Evolutionary conservation across 2,113 vertebrate genomes (phyloP).

Genomic region (Ochotona curzoniae): DNA sequence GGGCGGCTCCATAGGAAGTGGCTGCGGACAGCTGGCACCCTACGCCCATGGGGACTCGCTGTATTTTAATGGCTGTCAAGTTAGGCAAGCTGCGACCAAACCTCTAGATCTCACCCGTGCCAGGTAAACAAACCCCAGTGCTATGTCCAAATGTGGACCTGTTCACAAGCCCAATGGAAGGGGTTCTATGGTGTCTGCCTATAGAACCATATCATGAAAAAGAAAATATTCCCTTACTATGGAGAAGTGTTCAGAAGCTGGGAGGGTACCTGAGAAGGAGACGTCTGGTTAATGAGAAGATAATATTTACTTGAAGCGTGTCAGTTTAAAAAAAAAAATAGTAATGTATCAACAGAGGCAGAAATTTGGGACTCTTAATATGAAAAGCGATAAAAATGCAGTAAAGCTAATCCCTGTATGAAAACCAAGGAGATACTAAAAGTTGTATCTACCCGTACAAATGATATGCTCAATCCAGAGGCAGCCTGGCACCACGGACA

Average conservation of each 20-base stretch:
- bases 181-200: too few species aligned
- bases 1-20: slow-evolving; percentile 95
- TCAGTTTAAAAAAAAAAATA: slow-evolving; percentile 29
- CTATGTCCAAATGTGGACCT: neutral
- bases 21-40: slow-evolving; percentile 97
- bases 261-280: neutral
- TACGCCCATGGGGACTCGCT: slow-evolving; percentile 98
- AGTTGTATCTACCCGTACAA: neutral
- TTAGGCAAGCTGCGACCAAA: slow-evolving; percentile 96
- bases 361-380: neutral
- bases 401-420: neutral
- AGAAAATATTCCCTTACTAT: too few species aligned
- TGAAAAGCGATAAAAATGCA: slow-evolving; percentile 14
- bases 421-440: neutral
- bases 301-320: slow-evolving; percentile 6
- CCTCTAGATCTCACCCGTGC: slow-evolving; percentile 97
- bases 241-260: neutral
- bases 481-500: neutral
- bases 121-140: slow-evolving; percentile 88
- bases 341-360: neutral
- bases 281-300: neutral
- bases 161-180: neutral
- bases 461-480: neutral
- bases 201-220: too few species aligned
- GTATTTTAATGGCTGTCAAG: slow-evolving; percentile 98